phyloP scores from a whole-genome alignment of 2,113 vertebrate genomes.

The Dasyornis broadbenti region DNA sequence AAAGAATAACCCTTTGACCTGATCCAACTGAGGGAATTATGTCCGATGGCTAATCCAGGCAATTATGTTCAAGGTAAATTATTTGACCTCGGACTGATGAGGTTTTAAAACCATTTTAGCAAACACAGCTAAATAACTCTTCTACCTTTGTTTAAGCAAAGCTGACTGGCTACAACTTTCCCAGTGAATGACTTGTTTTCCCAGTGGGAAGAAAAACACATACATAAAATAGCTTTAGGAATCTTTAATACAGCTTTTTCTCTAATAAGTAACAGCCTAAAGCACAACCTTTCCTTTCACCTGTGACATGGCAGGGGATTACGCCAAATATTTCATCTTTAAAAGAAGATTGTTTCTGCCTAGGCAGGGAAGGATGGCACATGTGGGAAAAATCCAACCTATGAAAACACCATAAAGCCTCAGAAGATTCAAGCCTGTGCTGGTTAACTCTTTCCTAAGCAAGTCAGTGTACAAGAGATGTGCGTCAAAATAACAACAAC shows the following conservation, averaged over 20 bases:
- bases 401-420: neutral
- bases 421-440: neutral
- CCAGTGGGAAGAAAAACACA: neutral
- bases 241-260: neutral
- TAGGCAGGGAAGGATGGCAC: neutral
- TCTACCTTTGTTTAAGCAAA: neutral
- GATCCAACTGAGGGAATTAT: neutral
- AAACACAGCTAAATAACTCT: neutral
- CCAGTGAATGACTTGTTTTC: neutral
- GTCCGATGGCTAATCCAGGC: neutral
- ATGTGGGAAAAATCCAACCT: neutral
- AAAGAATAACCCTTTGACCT: neutral
- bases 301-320: neutral
- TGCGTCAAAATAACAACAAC: neutral
- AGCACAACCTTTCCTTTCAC: neutral
- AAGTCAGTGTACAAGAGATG: neutral
- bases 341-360: neutral
- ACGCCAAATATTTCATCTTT: neutral
- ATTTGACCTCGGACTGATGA: neutral
- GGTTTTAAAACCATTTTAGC: conserved; percentile 3
- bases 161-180: neutral
- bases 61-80: conserved; percentile 5
- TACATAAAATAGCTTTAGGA: neutral
- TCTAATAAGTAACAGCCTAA: neutral
- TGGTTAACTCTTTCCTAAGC: neutral